phyloP scores from a whole-genome alignment of 2,797 vertebrate genomes.

The Danionella dracula region DNA sequence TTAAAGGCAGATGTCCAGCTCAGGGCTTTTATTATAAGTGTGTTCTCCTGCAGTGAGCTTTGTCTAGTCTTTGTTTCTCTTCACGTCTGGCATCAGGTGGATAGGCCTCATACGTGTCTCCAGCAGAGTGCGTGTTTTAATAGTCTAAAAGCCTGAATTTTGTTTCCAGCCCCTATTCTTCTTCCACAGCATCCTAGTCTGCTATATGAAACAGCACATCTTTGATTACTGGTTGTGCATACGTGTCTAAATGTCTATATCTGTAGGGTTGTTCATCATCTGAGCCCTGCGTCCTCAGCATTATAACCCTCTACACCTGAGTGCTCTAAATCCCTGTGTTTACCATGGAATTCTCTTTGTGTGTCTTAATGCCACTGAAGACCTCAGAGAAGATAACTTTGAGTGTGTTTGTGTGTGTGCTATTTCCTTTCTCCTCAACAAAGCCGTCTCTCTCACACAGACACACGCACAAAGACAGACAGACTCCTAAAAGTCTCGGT shows the following conservation, averaged over 20 bases:
- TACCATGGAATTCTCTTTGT: slow-evolving; percentile 53
- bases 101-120: not conserved
- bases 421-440: slow-evolving; percentile 57
- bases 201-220: too few relatives aligned
- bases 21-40: slow-evolving; percentile 26
- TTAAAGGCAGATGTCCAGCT: slow-evolving; percentile 47
- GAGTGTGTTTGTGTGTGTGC: slow-evolving; percentile 48
- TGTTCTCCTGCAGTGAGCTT: slow-evolving; percentile 60
- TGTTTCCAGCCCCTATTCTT: slow-evolving; percentile 2
- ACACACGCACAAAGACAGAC: slow-evolving; percentile 19
- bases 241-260: slow-evolving; percentile 43
- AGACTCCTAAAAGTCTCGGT: slow-evolving; percentile 30
- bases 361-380: slow-evolving; percentile 55
- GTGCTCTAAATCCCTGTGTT: slow-evolving; percentile 61
- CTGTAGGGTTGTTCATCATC: slow-evolving; percentile 44
- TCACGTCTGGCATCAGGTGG: slow-evolving; percentile 64
- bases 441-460: slow-evolving; percentile 33
- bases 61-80: slow-evolving; percentile 69
- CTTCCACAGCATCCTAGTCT: slow-evolving; percentile 20
- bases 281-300: slow-evolving; percentile 59
- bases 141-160: slow-evolving; percentile 15
- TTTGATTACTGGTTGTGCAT: slow-evolving; percentile 48
- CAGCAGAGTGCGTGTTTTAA: slow-evolving; percentile 14
- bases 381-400: slow-evolving; percentile 52
- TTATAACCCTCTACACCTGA: slow-evolving; percentile 63